Evolutionary conservation across 1,140 invertebrate genomes (phyloP).

Genomic region (Halesus radiatus): DNA sequence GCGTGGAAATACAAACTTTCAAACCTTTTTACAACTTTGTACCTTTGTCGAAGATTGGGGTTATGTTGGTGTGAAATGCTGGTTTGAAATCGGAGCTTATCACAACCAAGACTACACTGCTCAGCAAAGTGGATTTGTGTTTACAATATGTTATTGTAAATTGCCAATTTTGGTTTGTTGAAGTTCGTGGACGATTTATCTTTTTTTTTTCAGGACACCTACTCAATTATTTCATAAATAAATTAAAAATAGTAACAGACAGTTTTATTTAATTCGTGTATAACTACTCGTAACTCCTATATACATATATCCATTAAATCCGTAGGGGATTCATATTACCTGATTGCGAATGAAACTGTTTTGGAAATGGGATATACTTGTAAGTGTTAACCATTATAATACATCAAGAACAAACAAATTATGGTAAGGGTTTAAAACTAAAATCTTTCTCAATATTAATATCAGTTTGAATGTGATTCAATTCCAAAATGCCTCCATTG

Average conservation of each 20-base stretch:
- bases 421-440: too few species aligned
- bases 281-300: not conserved
- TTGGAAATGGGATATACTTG: too few species aligned
- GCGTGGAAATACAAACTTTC: not conserved
- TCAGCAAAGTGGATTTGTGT: not conserved
- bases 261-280: not conserved
- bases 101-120: not conserved
- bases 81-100: not conserved
- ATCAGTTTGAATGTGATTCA: too few species aligned
- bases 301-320: not conserved
- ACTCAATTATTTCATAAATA: conserved; percentile 1
- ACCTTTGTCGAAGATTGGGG: not conserved
- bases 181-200: not conserved
- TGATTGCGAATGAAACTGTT: too few species aligned
- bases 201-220: not conserved
- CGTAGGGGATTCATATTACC: not conserved
- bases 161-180: not conserved
- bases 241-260: not conserved
- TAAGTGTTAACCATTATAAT: too few species aligned
- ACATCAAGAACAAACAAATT: too few species aligned
- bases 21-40: not conserved
- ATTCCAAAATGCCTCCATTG: too few species aligned
- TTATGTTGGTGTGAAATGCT: not conserved
- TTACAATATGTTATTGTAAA: not conserved
- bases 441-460: too few species aligned